Evolutionary conservation across 2,888 invertebrate genomes (phyloP).

Genomic region (Mystacides longicornis): DNA sequence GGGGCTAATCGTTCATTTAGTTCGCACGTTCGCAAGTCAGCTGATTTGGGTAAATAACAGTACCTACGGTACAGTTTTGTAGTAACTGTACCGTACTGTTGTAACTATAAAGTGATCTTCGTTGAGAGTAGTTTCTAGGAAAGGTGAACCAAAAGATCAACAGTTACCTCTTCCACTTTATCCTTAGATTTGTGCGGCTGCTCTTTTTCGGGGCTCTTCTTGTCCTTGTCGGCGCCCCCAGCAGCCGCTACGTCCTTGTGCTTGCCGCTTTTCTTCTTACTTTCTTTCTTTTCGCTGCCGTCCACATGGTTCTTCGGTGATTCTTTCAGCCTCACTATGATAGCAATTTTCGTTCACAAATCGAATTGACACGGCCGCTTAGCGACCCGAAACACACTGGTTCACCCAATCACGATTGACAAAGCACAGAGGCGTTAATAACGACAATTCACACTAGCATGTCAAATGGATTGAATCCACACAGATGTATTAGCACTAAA

Average conservation of each 20-base stretch:
- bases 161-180: conserved; percentile 35
- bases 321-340: conserved; percentile 64
- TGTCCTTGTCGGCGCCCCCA: conserved; percentile 29
- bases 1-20: too few species aligned
- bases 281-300: conserved; percentile 53
- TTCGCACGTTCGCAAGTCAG: too few species aligned
- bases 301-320: conserved; percentile 53
- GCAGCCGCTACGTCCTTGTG: conserved; percentile 49
- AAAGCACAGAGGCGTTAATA: neutral
- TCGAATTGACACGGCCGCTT: conserved; percentile 12
- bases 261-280: conserved; percentile 54
- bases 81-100: too few species aligned
- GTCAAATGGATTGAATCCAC: neutral
- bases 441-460: neutral
- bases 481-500: neutral
- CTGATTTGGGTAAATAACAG: too few species aligned
- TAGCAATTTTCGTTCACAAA: conserved; percentile 39
- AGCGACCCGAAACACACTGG: conserved; percentile 10
- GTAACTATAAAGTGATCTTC: too few species aligned
- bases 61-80: too few species aligned
- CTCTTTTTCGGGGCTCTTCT: conserved; percentile 23
- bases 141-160: too few species aligned
- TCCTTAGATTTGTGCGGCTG: conserved; percentile 36
- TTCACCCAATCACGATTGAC: neutral
- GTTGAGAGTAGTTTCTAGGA: too few species aligned